Evolutionary conservation across 2,113 vertebrate species (phyloP).

Genomic region (Lophius piscatorius): DNA sequence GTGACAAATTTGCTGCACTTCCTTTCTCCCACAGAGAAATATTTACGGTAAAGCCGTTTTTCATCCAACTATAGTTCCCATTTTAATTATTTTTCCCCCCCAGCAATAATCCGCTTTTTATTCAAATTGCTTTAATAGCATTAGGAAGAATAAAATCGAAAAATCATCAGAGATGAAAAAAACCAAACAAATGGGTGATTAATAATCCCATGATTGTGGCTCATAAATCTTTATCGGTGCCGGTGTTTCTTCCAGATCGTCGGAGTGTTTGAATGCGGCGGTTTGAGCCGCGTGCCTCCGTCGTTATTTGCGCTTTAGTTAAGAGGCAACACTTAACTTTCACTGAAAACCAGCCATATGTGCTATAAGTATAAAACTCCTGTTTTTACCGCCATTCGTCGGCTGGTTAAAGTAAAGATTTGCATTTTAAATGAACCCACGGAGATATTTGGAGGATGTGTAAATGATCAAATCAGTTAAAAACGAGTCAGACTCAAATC

Average conservation of each 20-base stretch:
- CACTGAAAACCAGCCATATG: conserved; percentile 3
- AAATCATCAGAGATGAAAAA: neutral
- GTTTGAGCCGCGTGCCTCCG: conserved; percentile 34
- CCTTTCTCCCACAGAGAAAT: no score
- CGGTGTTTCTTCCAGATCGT: conserved; percentile 26
- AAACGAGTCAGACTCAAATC: no score
- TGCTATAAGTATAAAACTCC: neutral
- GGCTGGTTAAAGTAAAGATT: no score
- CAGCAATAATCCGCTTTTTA: no score
- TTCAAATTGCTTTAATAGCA: neutral
- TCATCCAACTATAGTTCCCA: no score
- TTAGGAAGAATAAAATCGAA: neutral
- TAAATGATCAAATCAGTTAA: no score
- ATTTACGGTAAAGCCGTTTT: no score
- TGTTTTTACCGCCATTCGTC: no score
- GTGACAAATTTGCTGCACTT: no score
- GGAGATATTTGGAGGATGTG: no score
- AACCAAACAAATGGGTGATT: neutral
- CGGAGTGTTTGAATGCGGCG: conserved; percentile 22
- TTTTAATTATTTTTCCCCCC: no score
- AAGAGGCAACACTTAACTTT: conserved; percentile 17
- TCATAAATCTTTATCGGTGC: neutral
- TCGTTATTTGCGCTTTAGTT: conserved; percentile 18
- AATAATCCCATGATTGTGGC: neutral
- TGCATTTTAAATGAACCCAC: neutral